phyloP scores from a whole-genome alignment of 2,888 invertebrate genomes.

The Hirtodrosophila alboralis region DNA sequence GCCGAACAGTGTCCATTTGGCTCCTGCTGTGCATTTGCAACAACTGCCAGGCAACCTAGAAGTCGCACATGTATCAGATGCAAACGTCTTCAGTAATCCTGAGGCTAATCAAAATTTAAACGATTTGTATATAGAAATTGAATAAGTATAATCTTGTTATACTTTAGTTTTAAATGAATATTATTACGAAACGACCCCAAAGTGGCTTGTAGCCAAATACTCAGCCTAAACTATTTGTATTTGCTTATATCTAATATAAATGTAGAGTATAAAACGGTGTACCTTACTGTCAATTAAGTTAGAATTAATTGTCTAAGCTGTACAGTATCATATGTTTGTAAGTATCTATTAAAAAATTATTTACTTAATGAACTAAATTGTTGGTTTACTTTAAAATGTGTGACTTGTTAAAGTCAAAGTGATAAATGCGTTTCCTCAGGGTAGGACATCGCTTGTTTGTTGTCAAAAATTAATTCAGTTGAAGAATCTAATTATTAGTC shows the following conservation, averaged over 20 bases:
- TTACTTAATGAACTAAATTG: not conserved
- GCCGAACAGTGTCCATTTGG: not conserved
- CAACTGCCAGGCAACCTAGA: not conserved
- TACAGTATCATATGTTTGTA: constrained; percentile 17
- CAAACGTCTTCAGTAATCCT: constrained; percentile 1
- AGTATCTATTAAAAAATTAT: constrained; percentile 15
- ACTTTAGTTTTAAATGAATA: not conserved
- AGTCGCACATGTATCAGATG: constrained; percentile 2
- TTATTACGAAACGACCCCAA: constrained; percentile 25
- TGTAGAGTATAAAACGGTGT: not conserved
- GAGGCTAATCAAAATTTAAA: constrained; percentile 11
- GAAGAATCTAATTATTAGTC: too few species aligned
- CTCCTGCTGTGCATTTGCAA: not conserved
- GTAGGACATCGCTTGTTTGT: too few species aligned
- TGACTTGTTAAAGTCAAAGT: not conserved
- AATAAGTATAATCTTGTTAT: constrained; percentile 4
- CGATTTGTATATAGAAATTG: constrained; percentile 22
- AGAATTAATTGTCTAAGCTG: not conserved
- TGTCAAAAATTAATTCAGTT: too few species aligned
- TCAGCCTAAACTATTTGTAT: constrained; percentile 9
- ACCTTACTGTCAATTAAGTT: constrained; percentile 1
- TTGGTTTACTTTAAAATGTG: not conserved
- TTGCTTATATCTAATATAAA: constrained; percentile 11
- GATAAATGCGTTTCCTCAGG: too few species aligned
- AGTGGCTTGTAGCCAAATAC: constrained; percentile 35